Conservation (phyloP, 2,888 invertebrate species). For the Lysandra coridon region DNA sequence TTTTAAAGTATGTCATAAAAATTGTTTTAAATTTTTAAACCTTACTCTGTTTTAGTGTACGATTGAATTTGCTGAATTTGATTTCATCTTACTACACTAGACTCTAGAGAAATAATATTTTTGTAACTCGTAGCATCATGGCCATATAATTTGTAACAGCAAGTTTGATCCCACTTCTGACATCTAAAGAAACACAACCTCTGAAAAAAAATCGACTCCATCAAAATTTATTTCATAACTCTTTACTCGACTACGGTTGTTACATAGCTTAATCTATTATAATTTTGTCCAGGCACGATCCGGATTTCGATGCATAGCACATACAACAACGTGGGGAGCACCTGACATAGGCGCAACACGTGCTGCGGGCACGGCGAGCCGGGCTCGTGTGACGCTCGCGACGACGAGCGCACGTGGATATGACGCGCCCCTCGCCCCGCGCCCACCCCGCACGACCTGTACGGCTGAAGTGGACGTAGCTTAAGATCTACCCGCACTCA, state of each 20-base stretch:
- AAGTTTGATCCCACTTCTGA: conserved; percentile 35
- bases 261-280: conserved; percentile 13
- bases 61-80: neutral
- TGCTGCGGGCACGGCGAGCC: conserved; percentile 52
- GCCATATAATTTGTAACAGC: neutral
- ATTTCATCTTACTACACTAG: neutral
- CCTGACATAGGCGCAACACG: conserved; percentile 69
- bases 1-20: too few species aligned
- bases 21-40: neutral
- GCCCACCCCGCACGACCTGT: conserved; percentile 68
- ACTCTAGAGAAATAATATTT: too few species aligned
- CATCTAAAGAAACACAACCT: neutral
- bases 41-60: neutral
- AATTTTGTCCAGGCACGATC: conserved; percentile 62
- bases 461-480: conserved; percentile 52
- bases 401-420: conserved; percentile 61
- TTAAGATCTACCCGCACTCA: neutral
- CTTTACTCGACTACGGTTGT: neutral
- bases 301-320: conserved; percentile 76
- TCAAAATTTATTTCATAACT: neutral
- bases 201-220: neutral
- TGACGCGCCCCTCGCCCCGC: conserved; percentile 55
- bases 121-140: too few species aligned
- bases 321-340: conserved; percentile 68
- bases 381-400: conserved; percentile 43